Percentiles rank a stretch among this genome's conserved stretches.
Conservation (phyloP, 2,888 invertebrate species). For the Lycaena phlaeas region DNA sequence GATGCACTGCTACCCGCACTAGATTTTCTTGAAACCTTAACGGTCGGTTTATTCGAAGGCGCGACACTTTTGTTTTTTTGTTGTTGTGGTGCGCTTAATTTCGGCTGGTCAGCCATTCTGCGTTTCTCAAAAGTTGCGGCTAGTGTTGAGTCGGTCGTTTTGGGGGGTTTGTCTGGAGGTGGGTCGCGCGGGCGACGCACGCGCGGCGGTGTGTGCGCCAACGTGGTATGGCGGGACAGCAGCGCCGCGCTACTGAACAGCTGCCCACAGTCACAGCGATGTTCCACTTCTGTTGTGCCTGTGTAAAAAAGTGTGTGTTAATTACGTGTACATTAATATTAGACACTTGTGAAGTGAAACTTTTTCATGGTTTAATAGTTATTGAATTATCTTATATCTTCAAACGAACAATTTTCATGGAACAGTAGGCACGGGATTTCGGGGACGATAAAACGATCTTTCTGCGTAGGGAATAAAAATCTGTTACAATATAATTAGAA, state of each 20-base stretch:
- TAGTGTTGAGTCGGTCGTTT: no score
- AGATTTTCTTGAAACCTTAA: slow-evolving; percentile 27
- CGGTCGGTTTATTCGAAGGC: slow-evolving; percentile 13
- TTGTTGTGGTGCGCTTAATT: slow-evolving; percentile 12
- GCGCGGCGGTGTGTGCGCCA: slow-evolving; percentile 67
- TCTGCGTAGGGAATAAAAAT: no score
- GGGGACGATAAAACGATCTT: no score
- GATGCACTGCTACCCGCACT: slow-evolving; percentile 24
- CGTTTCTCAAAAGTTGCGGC: slow-evolving; percentile 20
- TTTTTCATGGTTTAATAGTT: no score
- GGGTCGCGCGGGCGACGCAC: slow-evolving; percentile 34
- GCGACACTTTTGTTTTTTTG: slow-evolving; percentile 14
- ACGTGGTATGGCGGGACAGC: slow-evolving; percentile 50
- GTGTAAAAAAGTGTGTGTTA: no score
- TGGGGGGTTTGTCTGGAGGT: slow-evolving; percentile 17
- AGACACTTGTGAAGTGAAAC: no score
- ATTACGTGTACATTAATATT: no score
- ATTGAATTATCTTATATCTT: no score
- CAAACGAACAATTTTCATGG: no score
- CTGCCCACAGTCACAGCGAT: slow-evolving; percentile 68
- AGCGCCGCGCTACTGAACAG: slow-evolving; percentile 58
- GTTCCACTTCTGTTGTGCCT: slow-evolving; percentile 47
- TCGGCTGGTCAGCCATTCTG: slow-evolving; percentile 23
- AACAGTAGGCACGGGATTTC: no score
- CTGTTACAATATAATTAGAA: no score